A percentile compares a stretch with the other conserved stretches of the same genome.
phyloP scores from a whole-genome alignment of 2,888 invertebrate species.

The Acanthosoma haemorrhoidale region DNA sequence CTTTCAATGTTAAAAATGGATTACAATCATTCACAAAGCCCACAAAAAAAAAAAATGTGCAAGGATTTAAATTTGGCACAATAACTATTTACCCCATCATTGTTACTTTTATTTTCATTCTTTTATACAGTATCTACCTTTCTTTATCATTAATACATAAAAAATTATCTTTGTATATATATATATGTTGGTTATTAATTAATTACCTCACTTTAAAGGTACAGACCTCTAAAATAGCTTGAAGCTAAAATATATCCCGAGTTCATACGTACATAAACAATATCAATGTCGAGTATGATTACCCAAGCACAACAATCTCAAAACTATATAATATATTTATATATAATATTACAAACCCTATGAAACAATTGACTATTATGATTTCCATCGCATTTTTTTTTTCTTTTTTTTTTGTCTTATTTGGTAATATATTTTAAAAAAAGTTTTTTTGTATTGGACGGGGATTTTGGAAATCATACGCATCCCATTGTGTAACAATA shows the following conservation, averaged over 20 bases:
- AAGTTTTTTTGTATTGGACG: conserved; percentile 13
- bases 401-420: neutral
- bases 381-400: conserved; percentile 8
- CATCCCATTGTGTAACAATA: conserved; percentile 10
- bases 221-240: neutral
- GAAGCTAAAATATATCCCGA: conserved; percentile 11
- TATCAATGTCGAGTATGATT: conserved; percentile 12
- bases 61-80: conserved; percentile 15
- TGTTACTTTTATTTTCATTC: neutral
- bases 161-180: conserved; percentile 25
- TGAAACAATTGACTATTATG: conserved; percentile 28
- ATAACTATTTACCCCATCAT: conserved; percentile 21
- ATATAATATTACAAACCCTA: conserved; percentile 27
- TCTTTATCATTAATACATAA: conserved; percentile 21
- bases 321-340: conserved; percentile 25
- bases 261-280: conserved; percentile 13
- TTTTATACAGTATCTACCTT: neutral
- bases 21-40: conserved; percentile 21
- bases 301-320: conserved; percentile 21
- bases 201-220: conserved; percentile 9
- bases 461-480: conserved; percentile 22
- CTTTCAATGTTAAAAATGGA: conserved; percentile 19
- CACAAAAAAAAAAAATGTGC: conserved; percentile 27
- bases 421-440: neutral
- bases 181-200: conserved; percentile 11